Base-by-base conservation (phyloP, 2,888 invertebrate genomes). In the Tipula lateralis region DNA sequence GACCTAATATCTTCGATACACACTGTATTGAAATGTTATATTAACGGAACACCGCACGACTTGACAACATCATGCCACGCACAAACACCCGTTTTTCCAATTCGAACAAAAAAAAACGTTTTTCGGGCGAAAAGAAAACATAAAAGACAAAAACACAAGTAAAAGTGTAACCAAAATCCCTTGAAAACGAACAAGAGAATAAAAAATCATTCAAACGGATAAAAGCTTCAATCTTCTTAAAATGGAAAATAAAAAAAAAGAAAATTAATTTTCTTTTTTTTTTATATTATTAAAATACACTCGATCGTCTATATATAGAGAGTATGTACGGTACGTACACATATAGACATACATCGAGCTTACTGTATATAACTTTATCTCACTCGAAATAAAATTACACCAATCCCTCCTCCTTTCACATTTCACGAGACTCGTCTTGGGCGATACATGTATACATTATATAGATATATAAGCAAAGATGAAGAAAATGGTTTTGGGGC, bases 211-310 rank as follows among this genome's bases (percentile, higher is more conserved):
- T 66, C 66, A 66, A 66, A 66, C 24, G 66, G 66, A 66, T 66
- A 66, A 66, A 66, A 66, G 66, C 66, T 66, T 66, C 66, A 66
- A 66, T 66, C 66, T 66, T 66, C 66, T 66, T 66, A 66, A 66
- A 66, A 66, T 66, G 24, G n/a, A 66, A 66, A 44, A 39, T 39
- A 39, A 39, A 50, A 50, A 50, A 50, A 44, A 44, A 0, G n/a
- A 50, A 50, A 50, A 66, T 66, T 66, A 66, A 66, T 66, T 66
- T 66, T 66, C 66, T 24, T 66, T 66, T 66, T 66, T 44, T 66
- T 66, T 66, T 24, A 24, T 66, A 24, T 66, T 24, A 24, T 66
- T 9, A 66, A 66, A 66, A 66, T 66, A 24, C 24, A 66, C 66
- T 66, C 66, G 66, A 24, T 66, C 66, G 66, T 66, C 66, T 66